Conservation (phyloP, 2,888 invertebrate genomes). For the Tubiluchus corallicola region DNA sequence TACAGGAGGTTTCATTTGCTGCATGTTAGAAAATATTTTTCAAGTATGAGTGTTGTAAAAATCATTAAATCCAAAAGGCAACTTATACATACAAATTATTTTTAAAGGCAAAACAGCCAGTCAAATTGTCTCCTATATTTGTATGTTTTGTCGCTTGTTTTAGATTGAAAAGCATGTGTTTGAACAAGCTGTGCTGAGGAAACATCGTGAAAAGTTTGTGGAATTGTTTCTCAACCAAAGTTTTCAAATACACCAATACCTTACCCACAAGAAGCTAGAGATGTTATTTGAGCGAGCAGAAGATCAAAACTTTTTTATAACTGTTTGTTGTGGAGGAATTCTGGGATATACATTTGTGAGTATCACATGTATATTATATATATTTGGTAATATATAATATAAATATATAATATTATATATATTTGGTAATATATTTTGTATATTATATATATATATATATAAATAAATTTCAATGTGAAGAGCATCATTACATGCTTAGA, state of each 20-base stretch:
- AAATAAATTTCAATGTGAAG: too few species aligned
- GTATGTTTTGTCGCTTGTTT: too few species aligned
- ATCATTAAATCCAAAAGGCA: too few species aligned
- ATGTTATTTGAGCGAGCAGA: conserved; percentile 21
- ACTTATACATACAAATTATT: too few species aligned
- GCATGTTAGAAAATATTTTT: too few species aligned
- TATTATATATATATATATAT: conserved; percentile 4
- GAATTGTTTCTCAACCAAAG: conserved; percentile 28
- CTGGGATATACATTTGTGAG: conserved; percentile 23
- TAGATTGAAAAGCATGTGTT: conserved; percentile 22
- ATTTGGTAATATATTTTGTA: neutral
- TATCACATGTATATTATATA: too few species aligned
- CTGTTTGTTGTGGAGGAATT: conserved; percentile 23
- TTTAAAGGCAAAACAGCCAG: too few species aligned
- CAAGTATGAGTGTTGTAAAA: too few species aligned
- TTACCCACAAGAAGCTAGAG: conserved; percentile 17
- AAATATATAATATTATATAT: conserved; percentile 10
- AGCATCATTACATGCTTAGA: too few species aligned
- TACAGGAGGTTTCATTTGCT: too few species aligned
- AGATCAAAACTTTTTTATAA: conserved; percentile 25
- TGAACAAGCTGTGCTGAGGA: conserved; percentile 24
- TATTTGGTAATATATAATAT: conserved; percentile 5
- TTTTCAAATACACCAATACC: conserved; percentile 26
- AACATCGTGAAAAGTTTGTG: conserved; percentile 27
- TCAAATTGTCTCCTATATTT: too few species aligned